Conservation (phyloP, 2,113 vertebrate genomes). For the Catharus fuscescens region DNA sequence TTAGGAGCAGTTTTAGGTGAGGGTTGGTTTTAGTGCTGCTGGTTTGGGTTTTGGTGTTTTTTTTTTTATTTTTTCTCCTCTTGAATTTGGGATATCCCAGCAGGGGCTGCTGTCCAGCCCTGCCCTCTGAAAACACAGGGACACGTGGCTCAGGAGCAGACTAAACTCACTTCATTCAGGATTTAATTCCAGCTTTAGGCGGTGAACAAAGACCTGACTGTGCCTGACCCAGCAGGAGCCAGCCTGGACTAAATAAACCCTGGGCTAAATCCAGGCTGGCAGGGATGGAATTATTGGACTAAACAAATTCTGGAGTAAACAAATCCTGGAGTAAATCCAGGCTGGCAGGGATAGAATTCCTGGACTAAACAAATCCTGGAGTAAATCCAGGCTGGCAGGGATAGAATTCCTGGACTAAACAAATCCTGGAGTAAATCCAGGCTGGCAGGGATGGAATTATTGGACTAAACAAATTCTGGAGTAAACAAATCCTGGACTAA, state of each 20-base stretch:
- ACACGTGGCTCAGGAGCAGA: background rate
- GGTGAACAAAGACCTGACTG: constrained; percentile 65
- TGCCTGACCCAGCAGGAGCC: constrained; percentile 59
- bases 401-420: too few species aligned
- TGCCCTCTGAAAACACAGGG: background rate
- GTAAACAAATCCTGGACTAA: too few species aligned
- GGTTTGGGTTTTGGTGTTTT: background rate
- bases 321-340: background rate
- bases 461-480: background rate
- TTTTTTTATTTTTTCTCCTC: background rate
- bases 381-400: background rate
- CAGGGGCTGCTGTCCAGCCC: background rate
- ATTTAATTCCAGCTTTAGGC: constrained; percentile 66
- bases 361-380: too few species aligned
- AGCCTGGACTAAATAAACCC: constrained; percentile 25
- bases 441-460: background rate
- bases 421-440: too few species aligned
- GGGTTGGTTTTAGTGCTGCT: background rate
- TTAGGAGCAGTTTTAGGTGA: background rate
- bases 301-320: too few species aligned
- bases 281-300: too few species aligned
- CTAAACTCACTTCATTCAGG: background rate
- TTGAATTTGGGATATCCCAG: constrained; percentile 1
- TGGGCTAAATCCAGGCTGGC: background rate
- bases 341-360: too few species aligned